A percentile compares a stretch with the other conserved stretches of the same genome.
Evolutionary conservation across 2,888 invertebrate genomes (phyloP).

Genomic region (Cataglyphis cursor): DNA sequence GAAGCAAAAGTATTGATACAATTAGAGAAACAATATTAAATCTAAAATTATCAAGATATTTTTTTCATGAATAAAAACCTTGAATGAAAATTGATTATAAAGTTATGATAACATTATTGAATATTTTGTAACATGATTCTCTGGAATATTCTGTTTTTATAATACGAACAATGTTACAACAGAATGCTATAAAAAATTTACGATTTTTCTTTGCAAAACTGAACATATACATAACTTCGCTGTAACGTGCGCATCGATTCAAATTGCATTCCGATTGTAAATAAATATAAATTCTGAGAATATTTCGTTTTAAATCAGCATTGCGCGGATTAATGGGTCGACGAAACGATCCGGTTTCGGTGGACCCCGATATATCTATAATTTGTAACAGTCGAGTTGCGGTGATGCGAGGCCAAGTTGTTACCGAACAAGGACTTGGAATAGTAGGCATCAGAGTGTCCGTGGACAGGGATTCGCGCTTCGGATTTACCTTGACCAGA

Average conservation of each 20-base stretch:
- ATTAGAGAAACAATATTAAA: slow-evolving; percentile 2
- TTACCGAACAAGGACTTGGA: slow-evolving; percentile 97
- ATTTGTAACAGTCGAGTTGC: slow-evolving; percentile 95
- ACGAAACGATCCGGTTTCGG: slow-evolving; percentile 67
- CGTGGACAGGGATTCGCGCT: slow-evolving; percentile 96
- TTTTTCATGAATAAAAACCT: neutral
- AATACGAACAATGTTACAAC: neutral
- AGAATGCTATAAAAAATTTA: neutral
- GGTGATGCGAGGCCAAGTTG: slow-evolving; percentile 99
- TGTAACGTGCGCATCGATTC: slow-evolving; percentile 4
- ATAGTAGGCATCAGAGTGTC: slow-evolving; percentile 99
- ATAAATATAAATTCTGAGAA: slow-evolving; percentile 32
- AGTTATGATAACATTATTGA: neutral
- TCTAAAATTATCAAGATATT: neutral
- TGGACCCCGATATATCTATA: slow-evolving; percentile 80
- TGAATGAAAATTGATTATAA: neutral
- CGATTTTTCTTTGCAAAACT: slow-evolving; percentile 11
- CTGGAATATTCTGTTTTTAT: neutral
- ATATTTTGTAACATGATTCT: neutral
- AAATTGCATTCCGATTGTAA: slow-evolving; percentile 38
- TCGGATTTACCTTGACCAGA: slow-evolving; percentile 98
- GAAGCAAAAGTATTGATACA: slow-evolving; percentile 6
- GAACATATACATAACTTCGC: neutral
- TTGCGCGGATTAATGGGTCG: slow-evolving; percentile 70
- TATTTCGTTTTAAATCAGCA: slow-evolving; percentile 66